Conservation (phyloP, 2,888 invertebrate genomes). For the Dorcus hopei region DNA sequence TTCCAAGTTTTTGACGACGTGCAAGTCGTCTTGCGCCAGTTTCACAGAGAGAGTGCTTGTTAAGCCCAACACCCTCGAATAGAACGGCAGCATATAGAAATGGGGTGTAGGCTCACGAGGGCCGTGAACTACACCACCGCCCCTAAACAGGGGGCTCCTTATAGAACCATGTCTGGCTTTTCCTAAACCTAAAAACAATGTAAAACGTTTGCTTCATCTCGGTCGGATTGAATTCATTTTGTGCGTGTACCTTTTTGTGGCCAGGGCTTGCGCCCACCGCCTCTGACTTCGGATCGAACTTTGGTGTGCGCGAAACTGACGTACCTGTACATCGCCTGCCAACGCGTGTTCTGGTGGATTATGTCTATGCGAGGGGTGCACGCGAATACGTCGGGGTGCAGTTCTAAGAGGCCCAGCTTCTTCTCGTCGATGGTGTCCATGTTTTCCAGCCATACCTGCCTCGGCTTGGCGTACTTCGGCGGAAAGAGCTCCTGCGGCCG, state of each 20-base stretch:
- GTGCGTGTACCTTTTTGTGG: constrained; percentile 78
- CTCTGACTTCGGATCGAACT: constrained; percentile 79
- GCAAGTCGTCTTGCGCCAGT: constrained; percentile 92
- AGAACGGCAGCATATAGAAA: constrained; percentile 91
- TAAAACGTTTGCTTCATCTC: background rate
- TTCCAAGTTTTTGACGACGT: constrained; percentile 82
- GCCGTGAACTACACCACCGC: constrained; percentile 85
- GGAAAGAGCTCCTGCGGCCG: constrained; percentile 38
- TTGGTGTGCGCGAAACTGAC: constrained; percentile 79
- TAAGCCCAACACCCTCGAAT: constrained; percentile 73
- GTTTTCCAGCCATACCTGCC: constrained; percentile 87
- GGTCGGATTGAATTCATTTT: no score
- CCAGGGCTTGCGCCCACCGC: constrained; percentile 94
- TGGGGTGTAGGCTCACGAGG: constrained; percentile 87
- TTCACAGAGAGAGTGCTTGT: constrained; percentile 84
- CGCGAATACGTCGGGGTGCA: constrained; percentile 89
- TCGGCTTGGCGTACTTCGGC: constrained; percentile 58
- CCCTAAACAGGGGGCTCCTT: constrained; percentile 80
- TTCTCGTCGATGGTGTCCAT: constrained; percentile 71
- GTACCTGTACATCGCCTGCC: constrained; percentile 80
- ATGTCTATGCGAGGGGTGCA: constrained; percentile 81
- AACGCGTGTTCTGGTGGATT: constrained; percentile 78
- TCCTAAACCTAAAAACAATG: constrained; percentile 56
- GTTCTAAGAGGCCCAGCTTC: constrained; percentile 78
- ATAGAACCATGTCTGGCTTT: constrained; percentile 89